phyloP scores from a whole-genome alignment of 2,888 invertebrate species.

The Maniola hyperantus region DNA sequence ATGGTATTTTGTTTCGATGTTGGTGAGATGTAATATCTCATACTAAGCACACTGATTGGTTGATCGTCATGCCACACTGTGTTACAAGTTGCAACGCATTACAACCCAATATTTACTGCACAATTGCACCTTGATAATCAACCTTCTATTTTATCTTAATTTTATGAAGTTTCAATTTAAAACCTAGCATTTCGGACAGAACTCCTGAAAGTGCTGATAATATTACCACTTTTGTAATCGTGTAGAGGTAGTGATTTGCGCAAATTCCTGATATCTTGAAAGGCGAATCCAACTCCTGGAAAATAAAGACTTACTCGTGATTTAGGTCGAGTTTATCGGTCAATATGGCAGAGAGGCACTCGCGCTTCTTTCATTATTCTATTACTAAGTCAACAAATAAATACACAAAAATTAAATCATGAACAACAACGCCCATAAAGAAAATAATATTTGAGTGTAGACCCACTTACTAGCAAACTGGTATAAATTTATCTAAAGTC shows the following conservation, averaged over 20 bases:
- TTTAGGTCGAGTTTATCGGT: too few relatives aligned
- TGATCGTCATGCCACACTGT: not conserved
- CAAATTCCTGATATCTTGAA: slow-evolving; percentile 98
- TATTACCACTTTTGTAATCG: slow-evolving; percentile 97
- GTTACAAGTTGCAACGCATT: not conserved
- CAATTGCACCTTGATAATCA: not conserved
- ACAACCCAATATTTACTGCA: not conserved
- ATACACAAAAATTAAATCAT: too few relatives aligned
- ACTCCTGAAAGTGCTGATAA: slow-evolving; percentile 97
- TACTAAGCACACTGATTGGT: not conserved
- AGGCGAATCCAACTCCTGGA: slow-evolving; percentile 96
- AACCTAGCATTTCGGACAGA: slow-evolving; percentile 97
- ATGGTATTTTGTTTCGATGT: too few relatives aligned
- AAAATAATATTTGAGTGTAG: too few relatives aligned
- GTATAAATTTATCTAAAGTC: too few relatives aligned
- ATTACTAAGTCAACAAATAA: too few relatives aligned
- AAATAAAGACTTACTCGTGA: slow-evolving; percentile 28
- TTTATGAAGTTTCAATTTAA: slow-evolving; percentile 98
- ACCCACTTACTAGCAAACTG: too few relatives aligned
- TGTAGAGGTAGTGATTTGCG: slow-evolving; percentile 97
- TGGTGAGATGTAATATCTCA: too few relatives aligned
- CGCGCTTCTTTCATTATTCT: too few relatives aligned
- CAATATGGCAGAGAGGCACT: too few relatives aligned
- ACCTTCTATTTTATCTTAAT: slow-evolving; percentile 91
- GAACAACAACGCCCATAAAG: too few relatives aligned